These are phyloP conservation scores for Cyphomyrus discorhynchus DNA, from an alignment of 2,113 vertebrate genomes.

Conservation along the genomic window DNA sequence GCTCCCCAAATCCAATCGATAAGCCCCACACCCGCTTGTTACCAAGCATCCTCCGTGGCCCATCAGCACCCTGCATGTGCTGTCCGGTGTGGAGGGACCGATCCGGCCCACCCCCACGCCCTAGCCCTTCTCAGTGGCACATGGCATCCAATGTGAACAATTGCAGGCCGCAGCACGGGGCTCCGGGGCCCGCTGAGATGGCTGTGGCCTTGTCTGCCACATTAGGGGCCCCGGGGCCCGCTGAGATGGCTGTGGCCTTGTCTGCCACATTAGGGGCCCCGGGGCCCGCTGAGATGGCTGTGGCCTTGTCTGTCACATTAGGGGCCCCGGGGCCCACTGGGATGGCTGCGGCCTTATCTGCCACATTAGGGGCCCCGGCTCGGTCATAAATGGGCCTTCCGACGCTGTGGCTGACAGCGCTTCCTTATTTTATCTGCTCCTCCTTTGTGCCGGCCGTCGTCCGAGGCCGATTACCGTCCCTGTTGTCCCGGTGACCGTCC, in stretches of 20 bases:
- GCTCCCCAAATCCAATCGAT: not conserved
- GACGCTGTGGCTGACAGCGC: constrained; percentile 57
- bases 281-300: constrained; percentile 24
- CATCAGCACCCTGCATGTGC: not conserved
- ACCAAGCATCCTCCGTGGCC: not conserved
- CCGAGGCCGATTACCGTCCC: constrained; percentile 28
- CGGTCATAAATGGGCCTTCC: constrained; percentile 54
- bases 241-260: constrained; percentile 54
- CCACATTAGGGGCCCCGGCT: constrained; percentile 47
- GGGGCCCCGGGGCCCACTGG: constrained; percentile 39
- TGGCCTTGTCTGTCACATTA: too few species aligned
- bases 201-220: constrained; percentile 53
- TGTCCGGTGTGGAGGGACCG: not conserved
- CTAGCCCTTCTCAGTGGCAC: constrained; percentile 53
- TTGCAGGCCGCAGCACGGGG: constrained; percentile 52
- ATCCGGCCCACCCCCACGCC: constrained; percentile 19
- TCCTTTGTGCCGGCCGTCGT: constrained; percentile 48
- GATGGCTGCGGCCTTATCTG: constrained; percentile 55
- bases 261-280: constrained; percentile 43
- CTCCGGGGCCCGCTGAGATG: constrained; percentile 53
- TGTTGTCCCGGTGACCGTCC: not conserved
- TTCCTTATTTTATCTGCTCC: constrained; percentile 54
- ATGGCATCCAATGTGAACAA: constrained; percentile 60
- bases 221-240: constrained; percentile 24
- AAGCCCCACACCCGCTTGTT: not conserved